phyloP scores from a whole-genome alignment of 2,888 invertebrate species.

The Beris chalybata region DNA sequence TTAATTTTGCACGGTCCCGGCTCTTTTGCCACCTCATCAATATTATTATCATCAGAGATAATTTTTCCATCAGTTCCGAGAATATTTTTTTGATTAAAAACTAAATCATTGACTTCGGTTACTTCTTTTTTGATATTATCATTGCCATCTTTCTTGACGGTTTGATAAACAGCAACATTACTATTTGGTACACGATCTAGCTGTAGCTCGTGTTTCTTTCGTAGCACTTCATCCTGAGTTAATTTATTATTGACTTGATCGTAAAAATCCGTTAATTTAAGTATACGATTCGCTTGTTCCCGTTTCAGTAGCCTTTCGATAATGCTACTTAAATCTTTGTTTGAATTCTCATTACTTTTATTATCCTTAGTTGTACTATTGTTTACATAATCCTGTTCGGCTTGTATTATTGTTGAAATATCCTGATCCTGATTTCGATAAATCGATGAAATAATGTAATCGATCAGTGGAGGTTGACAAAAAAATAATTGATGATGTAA shows the following conservation, averaged over 20 bases:
- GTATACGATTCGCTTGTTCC: slow-evolving; percentile 45
- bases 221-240: slow-evolving; percentile 42
- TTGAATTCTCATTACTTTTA: slow-evolving; percentile 53
- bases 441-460: neutral
- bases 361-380: slow-evolving; percentile 40
- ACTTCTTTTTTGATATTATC: slow-evolving; percentile 65
- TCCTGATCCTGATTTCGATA: slow-evolving; percentile 54
- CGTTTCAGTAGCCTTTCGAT: slow-evolving; percentile 59
- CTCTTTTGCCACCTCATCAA: slow-evolving; percentile 34
- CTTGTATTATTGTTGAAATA: slow-evolving; percentile 58
- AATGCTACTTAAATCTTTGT: slow-evolving; percentile 61
- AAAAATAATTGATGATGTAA: slow-evolving; percentile 45
- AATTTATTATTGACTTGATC: slow-evolving; percentile 45
- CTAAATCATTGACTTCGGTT: slow-evolving; percentile 61
- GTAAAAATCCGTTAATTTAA: slow-evolving; percentile 45
- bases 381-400: slow-evolving; percentile 56
- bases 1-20: slow-evolving; percentile 44
- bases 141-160: slow-evolving; percentile 55
- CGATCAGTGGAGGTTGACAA: neutral
- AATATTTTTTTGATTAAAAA: slow-evolving; percentile 61
- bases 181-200: slow-evolving; percentile 61
- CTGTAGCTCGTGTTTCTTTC: slow-evolving; percentile 46
- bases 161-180: slow-evolving; percentile 68
- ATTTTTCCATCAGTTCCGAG: slow-evolving; percentile 70
- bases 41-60: slow-evolving; percentile 42